Evolutionary conservation across 1,140 invertebrate species (phyloP).

Genomic region (Homalodisca vitripennis): DNA sequence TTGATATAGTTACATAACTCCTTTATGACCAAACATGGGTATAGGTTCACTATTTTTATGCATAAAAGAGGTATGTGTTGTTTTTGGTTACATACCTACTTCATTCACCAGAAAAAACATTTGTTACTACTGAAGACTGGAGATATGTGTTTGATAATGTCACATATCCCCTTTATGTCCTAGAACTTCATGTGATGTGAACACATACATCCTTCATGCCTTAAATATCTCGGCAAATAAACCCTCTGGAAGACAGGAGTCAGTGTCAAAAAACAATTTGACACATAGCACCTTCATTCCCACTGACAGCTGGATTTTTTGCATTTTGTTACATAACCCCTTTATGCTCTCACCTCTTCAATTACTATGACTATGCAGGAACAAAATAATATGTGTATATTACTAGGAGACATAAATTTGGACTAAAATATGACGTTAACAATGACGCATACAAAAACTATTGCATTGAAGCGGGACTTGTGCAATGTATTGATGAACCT

Average conservation of each 20-base stretch:
- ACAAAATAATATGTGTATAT: too few species aligned
- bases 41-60: not conserved
- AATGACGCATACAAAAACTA: too few species aligned
- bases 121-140: too few species aligned
- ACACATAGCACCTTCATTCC: conserved; percentile 15
- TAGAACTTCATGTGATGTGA: too few species aligned
- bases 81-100: not conserved
- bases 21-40: not conserved
- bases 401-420: too few species aligned
- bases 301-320: conserved; percentile 16
- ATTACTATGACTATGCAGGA: too few species aligned
- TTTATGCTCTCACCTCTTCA: not conserved
- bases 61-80: not conserved
- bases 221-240: conserved; percentile 6
- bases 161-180: too few species aligned
- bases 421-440: too few species aligned
- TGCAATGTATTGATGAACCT: too few species aligned
- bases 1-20: not conserved
- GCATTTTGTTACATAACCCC: not conserved
- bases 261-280: too few species aligned
- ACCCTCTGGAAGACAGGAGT: not conserved
- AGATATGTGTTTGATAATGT: too few species aligned
- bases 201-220: conserved; percentile 12
- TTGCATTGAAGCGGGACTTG: too few species aligned
- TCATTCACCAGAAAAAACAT: not conserved